Evolutionary conservation across 2,888 invertebrate species (phyloP).

Genomic region (Crossocerus cetratus): DNA sequence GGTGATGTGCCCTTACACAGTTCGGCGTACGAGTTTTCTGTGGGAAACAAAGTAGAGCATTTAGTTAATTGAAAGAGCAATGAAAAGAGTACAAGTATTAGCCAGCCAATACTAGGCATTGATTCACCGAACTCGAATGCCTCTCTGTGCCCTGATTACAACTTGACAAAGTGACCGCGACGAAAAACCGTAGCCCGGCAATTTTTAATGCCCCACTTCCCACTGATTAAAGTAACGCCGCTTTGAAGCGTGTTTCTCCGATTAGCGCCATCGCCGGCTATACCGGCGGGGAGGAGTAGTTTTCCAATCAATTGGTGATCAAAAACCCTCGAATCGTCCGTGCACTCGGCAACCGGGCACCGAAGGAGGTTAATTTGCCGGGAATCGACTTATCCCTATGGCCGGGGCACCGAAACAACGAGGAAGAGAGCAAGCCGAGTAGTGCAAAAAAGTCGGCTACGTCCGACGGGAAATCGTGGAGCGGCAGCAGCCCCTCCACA

Average conservation of each 20-base stretch:
- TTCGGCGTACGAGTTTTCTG: constrained; percentile 73
- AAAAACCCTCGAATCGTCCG: background rate
- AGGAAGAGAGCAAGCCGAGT: background rate
- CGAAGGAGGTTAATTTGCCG: background rate
- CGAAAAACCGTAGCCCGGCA: background rate
- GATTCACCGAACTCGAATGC: no score
- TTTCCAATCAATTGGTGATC: constrained; percentile 3
- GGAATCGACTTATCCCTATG: constrained; percentile 1
- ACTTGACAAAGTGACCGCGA: background rate
- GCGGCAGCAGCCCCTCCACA: constrained; percentile 1
- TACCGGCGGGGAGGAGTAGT: background rate
- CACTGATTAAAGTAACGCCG: background rate
- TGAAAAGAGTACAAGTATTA: no score
- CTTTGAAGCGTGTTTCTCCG: background rate
- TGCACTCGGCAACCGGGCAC: background rate
- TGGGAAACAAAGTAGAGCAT: background rate
- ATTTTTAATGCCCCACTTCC: background rate
- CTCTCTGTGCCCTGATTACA: background rate
- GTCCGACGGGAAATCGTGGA: constrained; percentile 6
- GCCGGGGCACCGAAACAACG: constrained; percentile 3
- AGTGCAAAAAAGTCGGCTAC: background rate
- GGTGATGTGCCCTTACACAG: constrained; percentile 72
- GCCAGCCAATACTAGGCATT: no score
- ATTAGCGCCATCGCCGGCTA: background rate
- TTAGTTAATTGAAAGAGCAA: background rate